Base-by-base conservation (phyloP, 2,797 vertebrate genomes). In the Dendrocincla fuliginosa region DNA sequence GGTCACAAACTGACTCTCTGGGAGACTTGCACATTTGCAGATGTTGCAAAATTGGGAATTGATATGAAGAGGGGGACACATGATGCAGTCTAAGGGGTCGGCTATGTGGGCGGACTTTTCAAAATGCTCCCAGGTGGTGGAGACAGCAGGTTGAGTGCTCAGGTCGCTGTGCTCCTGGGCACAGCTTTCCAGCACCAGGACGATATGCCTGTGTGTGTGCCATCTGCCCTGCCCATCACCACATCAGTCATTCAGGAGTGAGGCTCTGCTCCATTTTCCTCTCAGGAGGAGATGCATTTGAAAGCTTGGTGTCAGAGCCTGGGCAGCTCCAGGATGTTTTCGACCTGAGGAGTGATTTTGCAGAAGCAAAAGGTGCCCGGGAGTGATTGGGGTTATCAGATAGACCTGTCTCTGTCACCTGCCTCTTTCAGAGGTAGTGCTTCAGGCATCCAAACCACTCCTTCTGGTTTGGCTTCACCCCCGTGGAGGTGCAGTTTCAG, bases 191-290 rank as follows among this genome's bases (percentile, higher is more conserved):
- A 27, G 5, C 27, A 27, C 9, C 1, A 12, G 37, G 19, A 9
- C 0, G 0, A 59, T 1, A 4, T n/a, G 11, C 35, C 23, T 1
- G 0, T 16, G 30, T 8, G 14, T 7, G 14, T 42, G 24, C 27
- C 25, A 14, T n/a, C 55, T 50, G n/a, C 27, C 8, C n/a, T 55
- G 35, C 5, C 7, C 44, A 0, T 59, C 30, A 14, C 35, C 5
- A 3, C 1, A 1, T n/a, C 33, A 37, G 47, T 27, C 1, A 0
- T 6, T 25, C 0, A 1, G 10, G 24, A 5, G 27, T 50, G 52
- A 50, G 16, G 7, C 10, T 74, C 15, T 63, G 11, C 30, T 77
- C 39, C 42, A 2, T 35, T 78, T 15, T 28, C 65, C 18, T 89
- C 14, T 20, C 50, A 47, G 13, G 7, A 79, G 5, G 9, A 71